phyloP scores from a whole-genome alignment of 2,888 invertebrate genomes.

The Pterostichus madidus region DNA sequence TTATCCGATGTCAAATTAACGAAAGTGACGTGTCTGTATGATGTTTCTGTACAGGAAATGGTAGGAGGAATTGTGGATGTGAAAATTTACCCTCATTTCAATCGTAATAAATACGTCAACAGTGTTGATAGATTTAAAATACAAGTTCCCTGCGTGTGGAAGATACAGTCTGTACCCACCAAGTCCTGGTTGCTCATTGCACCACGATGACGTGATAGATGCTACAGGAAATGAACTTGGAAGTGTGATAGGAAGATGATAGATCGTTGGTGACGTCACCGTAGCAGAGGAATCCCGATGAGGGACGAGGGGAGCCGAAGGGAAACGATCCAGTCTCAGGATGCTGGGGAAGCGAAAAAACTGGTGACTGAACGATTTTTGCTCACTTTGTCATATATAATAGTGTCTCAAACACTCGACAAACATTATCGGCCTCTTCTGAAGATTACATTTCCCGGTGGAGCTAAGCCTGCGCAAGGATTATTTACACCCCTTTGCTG shows the following conservation, averaged over 20 bases:
- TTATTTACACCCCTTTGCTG: conserved; percentile 46
- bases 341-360: conserved; percentile 61
- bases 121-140: conserved; percentile 11
- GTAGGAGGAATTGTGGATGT: no score
- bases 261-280: conserved; percentile 62
- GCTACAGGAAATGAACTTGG: conserved; percentile 62
- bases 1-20: no score
- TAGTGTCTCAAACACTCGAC: conserved; percentile 66
- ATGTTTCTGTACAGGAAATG: no score
- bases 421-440: conserved; percentile 63
- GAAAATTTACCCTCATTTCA: no score
- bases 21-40: no score
- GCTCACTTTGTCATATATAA: conserved; percentile 66
- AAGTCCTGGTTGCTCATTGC: conserved; percentile 10
- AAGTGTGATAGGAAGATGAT: conserved; percentile 62
- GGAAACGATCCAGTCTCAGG: conserved; percentile 19
- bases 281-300: not conserved
- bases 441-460: conserved; percentile 57
- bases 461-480: conserved; percentile 42
- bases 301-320: conserved; percentile 33
- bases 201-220: conserved; percentile 55
- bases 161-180: not conserved
- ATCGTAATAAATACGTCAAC: no score
- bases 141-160: not conserved
- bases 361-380: conserved; percentile 64